Conservation (phyloP, 2,113 vertebrate species). For the human (Homo sapiens) region DNA sequence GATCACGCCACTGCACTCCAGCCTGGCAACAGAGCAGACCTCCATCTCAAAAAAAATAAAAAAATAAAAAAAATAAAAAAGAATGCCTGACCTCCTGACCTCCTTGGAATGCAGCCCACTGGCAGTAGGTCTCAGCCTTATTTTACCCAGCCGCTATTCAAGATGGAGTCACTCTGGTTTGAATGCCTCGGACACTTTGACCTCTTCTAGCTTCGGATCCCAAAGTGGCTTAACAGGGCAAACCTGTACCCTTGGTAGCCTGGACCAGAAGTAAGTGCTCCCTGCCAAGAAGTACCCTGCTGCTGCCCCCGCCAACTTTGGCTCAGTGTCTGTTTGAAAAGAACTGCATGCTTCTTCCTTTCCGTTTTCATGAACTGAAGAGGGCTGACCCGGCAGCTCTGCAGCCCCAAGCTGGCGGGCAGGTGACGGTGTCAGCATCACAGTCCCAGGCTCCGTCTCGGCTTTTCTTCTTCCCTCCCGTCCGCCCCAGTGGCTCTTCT, state of each 20-base stretch:
- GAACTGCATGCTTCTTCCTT: background rate
- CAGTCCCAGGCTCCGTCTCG: background rate
- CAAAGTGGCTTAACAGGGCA: background rate
- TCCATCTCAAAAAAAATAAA: too few relatives aligned
- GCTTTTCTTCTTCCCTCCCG: background rate
- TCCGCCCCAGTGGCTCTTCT: background rate
- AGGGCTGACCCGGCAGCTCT: background rate
- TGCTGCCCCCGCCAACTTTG: rapidly evolving
- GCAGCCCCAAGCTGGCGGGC: too few relatives aligned
- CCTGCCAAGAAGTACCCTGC: background rate
- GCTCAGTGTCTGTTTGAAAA: too few relatives aligned
- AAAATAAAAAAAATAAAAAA: too few relatives aligned
- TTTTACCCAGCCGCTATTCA: too few relatives aligned
- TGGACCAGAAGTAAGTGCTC: background rate
- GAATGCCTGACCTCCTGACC: too few relatives aligned
- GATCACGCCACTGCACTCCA: too few relatives aligned
- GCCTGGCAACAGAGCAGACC: too few relatives aligned
- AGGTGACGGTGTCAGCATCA: too few relatives aligned
- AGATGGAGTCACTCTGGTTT: too few relatives aligned
- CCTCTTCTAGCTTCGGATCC: background rate
- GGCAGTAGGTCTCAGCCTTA: too few relatives aligned
- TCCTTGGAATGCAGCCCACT: too few relatives aligned
- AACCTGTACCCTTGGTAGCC: rapidly evolving
- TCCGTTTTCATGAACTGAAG: background rate
- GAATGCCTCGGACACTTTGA: background rate